Base-by-base conservation (phyloP, 2,113 vertebrate species). In the Engystomops pustulosus region DNA sequence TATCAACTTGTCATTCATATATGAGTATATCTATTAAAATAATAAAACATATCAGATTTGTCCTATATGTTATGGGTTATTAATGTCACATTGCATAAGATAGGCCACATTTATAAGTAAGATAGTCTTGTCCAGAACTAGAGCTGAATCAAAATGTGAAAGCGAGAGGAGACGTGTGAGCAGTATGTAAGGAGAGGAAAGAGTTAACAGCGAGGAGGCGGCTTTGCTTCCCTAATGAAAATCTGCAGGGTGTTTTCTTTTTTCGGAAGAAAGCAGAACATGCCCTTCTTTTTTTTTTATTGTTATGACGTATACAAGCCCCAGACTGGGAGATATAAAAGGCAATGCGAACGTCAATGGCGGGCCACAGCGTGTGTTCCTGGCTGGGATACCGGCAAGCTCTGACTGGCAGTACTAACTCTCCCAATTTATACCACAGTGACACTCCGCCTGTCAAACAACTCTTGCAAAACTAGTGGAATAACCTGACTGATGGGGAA, bases 251-350 rank as follows among this genome's bases (percentile, higher is more conserved):
- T 60, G 51, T 72, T 72, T 82, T 72, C 67, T 45, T 84, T 41
- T 34, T 55, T 79, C 74, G 70, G 55, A 34, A 53, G 65, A 85
- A 85, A 85, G 83, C 74, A 85, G 83, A 85, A 85, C 83, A 84
- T 53, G 27, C 60, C 23, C 72, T 77, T 32, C 82, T 77, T 5
- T 76, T 81, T 49, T 38, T 72, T 82, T 72, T 72, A 83, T 62
- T 49, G 55, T 49, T 23, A 67, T 75, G 81, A 83, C 81, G 71
- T 47, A 77, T 58, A 18, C 60, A 68, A 84, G 72, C 45, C 23
- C 30, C 72, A 77, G 72, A 77, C 72, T 44, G 55, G 82, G 58
- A 77, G 45, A 84, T 83, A 82, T 75, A 75, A 77, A 78, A 84
- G 72, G 45, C 30, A 78, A 38, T 17, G 15, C 32, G n/a, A 6